Evolutionary conservation across 1,140 invertebrate species (phyloP), one percentile per base, ranked within the genome.

Genomic region (Camponotus floridanus): DNA sequence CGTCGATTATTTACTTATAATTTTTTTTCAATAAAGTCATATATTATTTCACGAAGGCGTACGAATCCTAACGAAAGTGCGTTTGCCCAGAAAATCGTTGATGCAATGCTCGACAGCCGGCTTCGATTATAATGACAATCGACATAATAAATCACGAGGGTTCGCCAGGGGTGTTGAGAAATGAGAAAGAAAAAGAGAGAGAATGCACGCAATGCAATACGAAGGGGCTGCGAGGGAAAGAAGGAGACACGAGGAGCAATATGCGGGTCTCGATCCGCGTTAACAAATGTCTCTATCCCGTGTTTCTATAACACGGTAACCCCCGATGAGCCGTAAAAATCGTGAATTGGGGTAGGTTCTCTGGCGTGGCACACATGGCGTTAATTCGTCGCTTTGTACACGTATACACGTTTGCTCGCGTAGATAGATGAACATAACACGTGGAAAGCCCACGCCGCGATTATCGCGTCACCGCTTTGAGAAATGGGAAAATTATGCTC

Each of bases 221-320:
- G 74, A 59, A 86, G 81, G 88, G 90, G 85, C 74, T 76, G 51
- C 61, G 65, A 74, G 84, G 65, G 80, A 71, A 65, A 3, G 71
- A 15, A 42, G 68, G 65, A 68, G 64, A 45, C 39, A 57, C 85
- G 87, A 87, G 88, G 86, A 86, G 86, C 86, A 81, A 90, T 90
- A 90, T 86, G 81, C 89, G 89, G 85, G 81, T 78, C 51, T 73
- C 89, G 88, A 91, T 92, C 87, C 86, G 87, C 86, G 91, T 86
- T 92, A 93, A 93, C 92, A 93, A 93, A 93, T 92, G 92, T 92
- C 92, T 92, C 91, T 92, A 93, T 93, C 90, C 88, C 74, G 90
- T 90, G 74, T 88, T 90, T 84, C 88, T 55, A 70, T 87, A 68
- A 85, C 42, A 61, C 81, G 42, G 70, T 51, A 73, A 59, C 87